Evolutionary conservation across 2,888 invertebrate genomes (phyloP).

Genomic region (Ernsta delagoae): DNA sequence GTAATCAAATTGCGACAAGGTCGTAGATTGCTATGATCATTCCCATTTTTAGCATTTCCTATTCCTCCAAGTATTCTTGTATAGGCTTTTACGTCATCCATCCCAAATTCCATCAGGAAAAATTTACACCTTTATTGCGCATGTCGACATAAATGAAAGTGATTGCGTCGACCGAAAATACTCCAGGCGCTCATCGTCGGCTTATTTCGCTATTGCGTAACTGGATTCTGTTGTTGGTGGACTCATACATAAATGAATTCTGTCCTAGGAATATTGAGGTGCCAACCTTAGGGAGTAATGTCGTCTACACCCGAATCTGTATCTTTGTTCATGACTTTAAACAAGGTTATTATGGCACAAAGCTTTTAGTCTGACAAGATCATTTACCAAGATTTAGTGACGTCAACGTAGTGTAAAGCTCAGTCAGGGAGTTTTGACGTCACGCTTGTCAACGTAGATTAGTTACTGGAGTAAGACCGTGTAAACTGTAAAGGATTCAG

Average conservation of each 20-base stretch:
- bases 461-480: background rate
- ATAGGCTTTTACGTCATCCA: constrained; percentile 16
- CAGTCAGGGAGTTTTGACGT: constrained; percentile 5
- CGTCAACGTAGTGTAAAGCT: constrained; percentile 14
- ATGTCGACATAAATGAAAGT: constrained; percentile 33
- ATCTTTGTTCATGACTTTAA: constrained; percentile 63
- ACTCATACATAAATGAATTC: constrained; percentile 22
- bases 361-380: constrained; percentile 31
- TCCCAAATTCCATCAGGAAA: constrained; percentile 27
- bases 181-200: constrained; percentile 27
- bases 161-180: constrained; percentile 29
- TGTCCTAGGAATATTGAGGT: constrained; percentile 23
- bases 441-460: background rate
- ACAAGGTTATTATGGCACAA: constrained; percentile 48
- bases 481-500: background rate
- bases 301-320: constrained; percentile 54
- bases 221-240: constrained; percentile 5
- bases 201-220: constrained; percentile 31
- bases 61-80: constrained; percentile 7
- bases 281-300: constrained; percentile 46
- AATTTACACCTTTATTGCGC: constrained; percentile 36
- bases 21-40: constrained; percentile 11
- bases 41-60: constrained; percentile 14
- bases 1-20: constrained; percentile 19
- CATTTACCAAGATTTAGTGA: constrained; percentile 4